These are phyloP conservation scores for Heliothis virescens DNA, from an alignment of 1,140 invertebrate species.

Conservation along the genomic window DNA sequence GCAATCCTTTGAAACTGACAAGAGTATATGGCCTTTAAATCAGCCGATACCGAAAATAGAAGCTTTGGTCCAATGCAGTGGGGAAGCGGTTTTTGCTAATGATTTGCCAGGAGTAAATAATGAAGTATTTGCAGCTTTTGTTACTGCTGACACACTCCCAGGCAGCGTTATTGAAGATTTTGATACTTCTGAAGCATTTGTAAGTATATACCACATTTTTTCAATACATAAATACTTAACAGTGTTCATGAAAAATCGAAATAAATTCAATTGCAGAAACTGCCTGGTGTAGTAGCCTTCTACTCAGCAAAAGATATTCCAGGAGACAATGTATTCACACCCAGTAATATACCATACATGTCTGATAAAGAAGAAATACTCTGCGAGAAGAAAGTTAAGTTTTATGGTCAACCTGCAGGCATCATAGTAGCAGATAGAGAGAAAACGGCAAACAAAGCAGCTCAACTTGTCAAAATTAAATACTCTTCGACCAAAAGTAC, in stretches of 20 bases:
- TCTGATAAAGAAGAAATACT: slow-evolving; percentile 86
- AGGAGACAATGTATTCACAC: slow-evolving; percentile 87
- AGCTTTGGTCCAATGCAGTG: slow-evolving; percentile 87
- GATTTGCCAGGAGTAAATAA: slow-evolving; percentile 86
- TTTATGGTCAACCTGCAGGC: slow-evolving; percentile 91
- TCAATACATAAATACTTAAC: neutral
- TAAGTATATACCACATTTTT: slow-evolving; percentile 67
- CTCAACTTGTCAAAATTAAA: slow-evolving; percentile 89
- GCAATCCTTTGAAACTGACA: slow-evolving; percentile 89
- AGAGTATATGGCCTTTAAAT: slow-evolving; percentile 89
- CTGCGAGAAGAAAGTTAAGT: slow-evolving; percentile 86
- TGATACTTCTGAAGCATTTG: slow-evolving; percentile 88
- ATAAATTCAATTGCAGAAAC: slow-evolving; percentile 81
- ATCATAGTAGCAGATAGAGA: slow-evolving; percentile 90
- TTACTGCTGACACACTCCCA: slow-evolving; percentile 78
- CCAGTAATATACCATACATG: slow-evolving; percentile 60
- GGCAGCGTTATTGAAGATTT: slow-evolving; percentile 85
- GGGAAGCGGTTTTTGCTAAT: slow-evolving; percentile 89
- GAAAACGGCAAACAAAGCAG: slow-evolving; percentile 88
- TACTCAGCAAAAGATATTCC: slow-evolving; percentile 91
- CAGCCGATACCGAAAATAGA: slow-evolving; percentile 91
- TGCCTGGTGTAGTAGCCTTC: slow-evolving; percentile 90
- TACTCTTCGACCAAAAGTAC: slow-evolving; percentile 83
- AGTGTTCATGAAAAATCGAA: neutral
- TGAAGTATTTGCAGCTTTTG: slow-evolving; percentile 89